Conservation (phyloP, 2,113 vertebrate genomes). For the Carettochelys insculpta region DNA sequence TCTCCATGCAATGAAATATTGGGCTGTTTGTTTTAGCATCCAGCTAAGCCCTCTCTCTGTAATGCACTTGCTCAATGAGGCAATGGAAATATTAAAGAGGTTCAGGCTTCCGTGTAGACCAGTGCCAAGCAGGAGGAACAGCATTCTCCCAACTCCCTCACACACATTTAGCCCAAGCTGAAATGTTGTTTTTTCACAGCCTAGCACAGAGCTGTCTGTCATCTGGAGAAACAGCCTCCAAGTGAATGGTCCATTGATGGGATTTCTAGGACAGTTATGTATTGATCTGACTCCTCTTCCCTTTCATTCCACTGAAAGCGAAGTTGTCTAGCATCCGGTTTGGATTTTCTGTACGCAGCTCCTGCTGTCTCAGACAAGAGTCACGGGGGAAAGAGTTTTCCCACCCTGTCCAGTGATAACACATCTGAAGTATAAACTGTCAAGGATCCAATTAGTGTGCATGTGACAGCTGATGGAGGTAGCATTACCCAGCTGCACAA, state of each 20-base stretch:
- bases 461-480: no score
- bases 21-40: background rate
- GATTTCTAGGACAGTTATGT: background rate
- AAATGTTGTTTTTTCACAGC: background rate
- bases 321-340: background rate
- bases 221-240: background rate
- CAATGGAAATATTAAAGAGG: background rate
- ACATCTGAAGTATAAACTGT: background rate
- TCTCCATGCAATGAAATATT: background rate
- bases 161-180: background rate
- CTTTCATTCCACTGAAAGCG: background rate
- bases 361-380: background rate
- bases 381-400: background rate
- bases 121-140: background rate
- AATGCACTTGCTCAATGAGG: background rate
- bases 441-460: background rate
- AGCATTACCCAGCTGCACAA: background rate
- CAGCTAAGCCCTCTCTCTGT: rapidly evolving
- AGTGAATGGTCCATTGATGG: background rate
- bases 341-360: background rate
- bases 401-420: background rate
- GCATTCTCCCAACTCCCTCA: background rate
- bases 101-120: background rate
- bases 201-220: background rate
- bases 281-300: background rate